Base-by-base conservation (phyloP, 2,888 invertebrate genomes). In the Dryadula phaetusa region DNA sequence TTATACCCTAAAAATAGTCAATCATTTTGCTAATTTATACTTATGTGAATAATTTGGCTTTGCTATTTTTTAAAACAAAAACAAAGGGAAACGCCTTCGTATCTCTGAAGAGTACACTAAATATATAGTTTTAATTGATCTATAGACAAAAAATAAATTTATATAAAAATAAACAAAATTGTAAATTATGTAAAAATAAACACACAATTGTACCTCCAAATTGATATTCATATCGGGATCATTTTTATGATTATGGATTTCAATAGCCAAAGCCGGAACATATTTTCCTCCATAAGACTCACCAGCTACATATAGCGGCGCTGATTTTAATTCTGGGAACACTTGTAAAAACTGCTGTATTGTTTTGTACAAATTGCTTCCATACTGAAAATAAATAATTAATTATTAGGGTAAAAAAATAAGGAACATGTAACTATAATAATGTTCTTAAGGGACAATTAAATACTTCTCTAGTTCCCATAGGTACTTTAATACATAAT, bases 211-310 rank as follows among this genome's bases (percentile, higher is more conserved):
- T 74, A 93, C 94, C 93, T 89, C 77, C 7, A 93, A 77, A 74
- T 93, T 93, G 34, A 93, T 81, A 28, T 86, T 79, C 34, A 77
- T 72, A 0, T 75, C 82, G 0, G 79, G 76, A 71, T 63, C 65
- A 42, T 79, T 75, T 70, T 82, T 91, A 46, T 86, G 82, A 44
- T 79, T 80, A 73, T 94, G 93, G 56, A 95, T 93, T 74, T 93
- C 90, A 76, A 92, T 88, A 0, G 93, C 94, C 47, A 96, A 84
- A 0, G 94, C 93, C 0, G 95, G 93, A 5, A 93, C 91, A 70
- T 93, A 93, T 76, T 93, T 93, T 72, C 95, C 95, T 4, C 94
- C 95, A 78, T 94, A 95, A 0, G 94, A 95, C 83, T 95, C 95
- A 8, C 95, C 95, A 0, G 95, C 94, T 0, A 95, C 83, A 81